These are phyloP conservation scores for Carettochelys insculpta DNA, from an alignment of 2,113 vertebrate species.

Conservation along the genomic window DNA sequence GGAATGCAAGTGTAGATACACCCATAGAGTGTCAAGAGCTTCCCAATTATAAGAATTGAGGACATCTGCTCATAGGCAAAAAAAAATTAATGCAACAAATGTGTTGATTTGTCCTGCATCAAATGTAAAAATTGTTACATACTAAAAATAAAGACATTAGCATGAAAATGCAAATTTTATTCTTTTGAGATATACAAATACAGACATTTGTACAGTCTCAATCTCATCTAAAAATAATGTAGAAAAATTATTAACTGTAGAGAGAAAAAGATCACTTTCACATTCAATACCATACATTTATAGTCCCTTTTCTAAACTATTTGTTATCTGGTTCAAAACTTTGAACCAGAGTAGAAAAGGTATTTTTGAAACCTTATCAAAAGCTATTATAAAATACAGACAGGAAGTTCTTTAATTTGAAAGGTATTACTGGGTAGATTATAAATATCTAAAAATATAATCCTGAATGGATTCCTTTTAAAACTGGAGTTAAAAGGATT, in stretches of 20 bases:
- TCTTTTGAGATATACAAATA: background rate
- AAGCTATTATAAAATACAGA: background rate
- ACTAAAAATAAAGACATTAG: background rate
- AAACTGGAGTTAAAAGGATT: background rate
- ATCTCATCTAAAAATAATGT: background rate
- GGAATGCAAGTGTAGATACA: too few relatives aligned
- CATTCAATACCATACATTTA: background rate
- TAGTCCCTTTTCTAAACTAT: background rate
- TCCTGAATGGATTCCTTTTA: background rate
- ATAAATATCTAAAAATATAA: background rate
- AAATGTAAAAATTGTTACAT: background rate
- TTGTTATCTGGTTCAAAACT: background rate
- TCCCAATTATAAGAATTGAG: background rate
- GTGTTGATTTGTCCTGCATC: background rate
- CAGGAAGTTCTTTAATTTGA: background rate
- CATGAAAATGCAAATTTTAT: background rate
- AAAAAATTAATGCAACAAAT: background rate
- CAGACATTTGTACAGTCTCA: background rate
- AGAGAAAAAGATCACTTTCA: background rate
- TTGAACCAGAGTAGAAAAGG: background rate
- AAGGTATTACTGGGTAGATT: background rate
- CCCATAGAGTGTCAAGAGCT: too few relatives aligned
- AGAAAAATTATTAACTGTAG: background rate
- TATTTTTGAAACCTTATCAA: background rate
- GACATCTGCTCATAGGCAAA: conserved; percentile 7